phyloP scores from a whole-genome alignment of 2,888 invertebrate genomes.

The Steromphala cineraria region DNA sequence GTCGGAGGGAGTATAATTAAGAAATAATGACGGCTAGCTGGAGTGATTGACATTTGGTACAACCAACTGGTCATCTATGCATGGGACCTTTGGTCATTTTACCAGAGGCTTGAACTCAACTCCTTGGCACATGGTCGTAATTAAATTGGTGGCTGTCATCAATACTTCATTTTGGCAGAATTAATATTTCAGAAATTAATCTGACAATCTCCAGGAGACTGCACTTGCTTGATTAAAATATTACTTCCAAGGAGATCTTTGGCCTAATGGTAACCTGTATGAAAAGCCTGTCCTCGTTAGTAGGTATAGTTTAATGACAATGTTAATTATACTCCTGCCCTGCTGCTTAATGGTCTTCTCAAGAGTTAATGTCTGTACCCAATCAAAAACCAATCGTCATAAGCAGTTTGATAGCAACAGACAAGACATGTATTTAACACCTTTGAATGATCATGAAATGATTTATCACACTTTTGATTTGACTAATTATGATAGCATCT shows the following conservation, averaged over 20 bases:
- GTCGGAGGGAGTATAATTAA: background rate
- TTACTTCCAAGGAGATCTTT: too few species aligned
- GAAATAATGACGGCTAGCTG: background rate
- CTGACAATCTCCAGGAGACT: background rate
- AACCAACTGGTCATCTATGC: background rate
- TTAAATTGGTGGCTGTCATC: slow-evolving; percentile 8
- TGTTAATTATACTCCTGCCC: background rate
- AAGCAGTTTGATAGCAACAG: too few species aligned
- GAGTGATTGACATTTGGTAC: background rate
- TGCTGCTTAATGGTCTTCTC: background rate
- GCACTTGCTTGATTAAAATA: background rate
- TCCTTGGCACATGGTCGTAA: background rate
- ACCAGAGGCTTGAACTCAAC: background rate
- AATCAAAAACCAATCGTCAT: too few species aligned
- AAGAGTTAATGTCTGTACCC: background rate
- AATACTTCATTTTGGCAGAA: slow-evolving; percentile 12
- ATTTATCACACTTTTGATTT: too few species aligned
- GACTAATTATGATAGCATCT: too few species aligned
- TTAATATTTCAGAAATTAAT: slow-evolving; percentile 17
- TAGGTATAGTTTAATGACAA: background rate
- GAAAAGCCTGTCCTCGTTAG: background rate
- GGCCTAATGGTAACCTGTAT: too few species aligned
- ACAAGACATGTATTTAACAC: too few species aligned
- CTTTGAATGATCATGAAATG: too few species aligned
- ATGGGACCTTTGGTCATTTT: background rate